phyloP scores from a whole-genome alignment of 2,113 vertebrate species.

The Myodes glareolus region DNA sequence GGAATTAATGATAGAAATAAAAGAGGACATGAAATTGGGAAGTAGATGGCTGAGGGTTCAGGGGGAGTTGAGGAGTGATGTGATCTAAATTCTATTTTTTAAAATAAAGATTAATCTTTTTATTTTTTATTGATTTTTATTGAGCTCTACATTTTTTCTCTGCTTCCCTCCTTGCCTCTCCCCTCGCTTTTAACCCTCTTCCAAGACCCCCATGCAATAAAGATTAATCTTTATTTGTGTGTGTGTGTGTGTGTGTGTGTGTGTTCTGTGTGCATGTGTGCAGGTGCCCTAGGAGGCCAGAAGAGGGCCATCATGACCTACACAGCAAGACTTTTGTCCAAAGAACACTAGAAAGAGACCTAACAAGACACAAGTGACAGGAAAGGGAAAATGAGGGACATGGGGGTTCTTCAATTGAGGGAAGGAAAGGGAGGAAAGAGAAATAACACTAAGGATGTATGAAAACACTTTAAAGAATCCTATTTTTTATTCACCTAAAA shows the following conservation, averaged over 20 bases:
- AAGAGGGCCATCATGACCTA: background rate
- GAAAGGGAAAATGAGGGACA: background rate
- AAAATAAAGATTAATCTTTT: background rate
- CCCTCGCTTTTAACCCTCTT: too few species aligned
- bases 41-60: background rate
- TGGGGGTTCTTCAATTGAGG: background rate
- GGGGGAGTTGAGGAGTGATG: background rate
- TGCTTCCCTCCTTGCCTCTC: too few species aligned
- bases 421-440: background rate
- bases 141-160: too few species aligned
- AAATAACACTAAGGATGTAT: background rate
- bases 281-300: background rate
- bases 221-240: background rate
- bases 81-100: background rate
- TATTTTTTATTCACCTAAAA: background rate
- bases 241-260: background rate
- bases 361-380: background rate
- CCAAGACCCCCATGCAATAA: background rate
- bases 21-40: background rate
- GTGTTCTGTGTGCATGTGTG: background rate
- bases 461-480: background rate
- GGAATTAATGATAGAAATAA: background rate
- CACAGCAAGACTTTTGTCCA: background rate
- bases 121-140: too few species aligned
- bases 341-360: background rate